phyloP scores from a whole-genome alignment of 2,113 vertebrate genomes.

The Notechis scutatus region DNA sequence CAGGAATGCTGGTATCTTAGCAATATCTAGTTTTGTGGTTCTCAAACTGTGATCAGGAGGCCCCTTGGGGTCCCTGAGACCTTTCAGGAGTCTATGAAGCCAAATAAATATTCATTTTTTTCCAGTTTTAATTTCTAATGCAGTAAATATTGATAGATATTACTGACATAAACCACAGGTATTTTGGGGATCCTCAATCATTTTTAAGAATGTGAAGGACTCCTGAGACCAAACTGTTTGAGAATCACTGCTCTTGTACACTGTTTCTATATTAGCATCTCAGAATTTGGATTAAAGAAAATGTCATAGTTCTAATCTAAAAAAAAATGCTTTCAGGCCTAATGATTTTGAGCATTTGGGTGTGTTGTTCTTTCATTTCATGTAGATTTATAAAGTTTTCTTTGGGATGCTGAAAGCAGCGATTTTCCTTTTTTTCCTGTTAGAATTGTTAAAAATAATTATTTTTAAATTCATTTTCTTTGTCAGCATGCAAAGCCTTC shows the following conservation, averaged over 20 bases:
- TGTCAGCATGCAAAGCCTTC: constrained; percentile 30
- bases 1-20: not conserved
- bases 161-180: not conserved
- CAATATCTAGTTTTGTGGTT: not conserved
- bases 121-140: not conserved
- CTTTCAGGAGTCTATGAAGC: not conserved
- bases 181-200: not conserved
- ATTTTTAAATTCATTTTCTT: not conserved
- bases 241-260: not conserved
- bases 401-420: not conserved
- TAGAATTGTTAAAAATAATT: not conserved
- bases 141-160: not conserved
- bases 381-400: not conserved
- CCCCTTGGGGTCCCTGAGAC: not conserved
- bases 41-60: not conserved
- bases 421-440: not conserved
- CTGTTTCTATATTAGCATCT: not conserved
- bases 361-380: not conserved
- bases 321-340: not conserved
- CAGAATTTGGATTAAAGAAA: not conserved
- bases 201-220: not conserved
- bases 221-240: not conserved
- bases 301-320: too few relatives aligned
- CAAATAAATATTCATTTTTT: not conserved
- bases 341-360: not conserved